Percentiles rank a stretch among this genome's conserved stretches.
Evolutionary conservation across 2,113 vertebrate genomes (phyloP).

Genomic region (Accipiter virgatus): DNA sequence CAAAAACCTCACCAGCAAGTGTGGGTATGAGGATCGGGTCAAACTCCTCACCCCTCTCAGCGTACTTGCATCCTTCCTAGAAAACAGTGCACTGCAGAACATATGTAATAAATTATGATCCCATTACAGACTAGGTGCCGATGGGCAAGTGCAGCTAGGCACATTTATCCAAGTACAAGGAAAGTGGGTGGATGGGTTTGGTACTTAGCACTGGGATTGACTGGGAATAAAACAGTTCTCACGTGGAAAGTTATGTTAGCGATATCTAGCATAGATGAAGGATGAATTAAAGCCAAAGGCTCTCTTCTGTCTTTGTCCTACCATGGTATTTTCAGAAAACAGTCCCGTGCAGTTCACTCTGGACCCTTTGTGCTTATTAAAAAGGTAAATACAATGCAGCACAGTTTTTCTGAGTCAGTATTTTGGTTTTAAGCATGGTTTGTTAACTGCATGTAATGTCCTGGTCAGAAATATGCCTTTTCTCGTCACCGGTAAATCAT

Average conservation of each 20-base stretch:
- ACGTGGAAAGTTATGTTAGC: not conserved
- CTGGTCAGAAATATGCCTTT: not conserved
- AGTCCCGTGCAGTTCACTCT: not conserved
- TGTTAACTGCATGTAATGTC: not conserved
- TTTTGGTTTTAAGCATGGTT: not conserved
- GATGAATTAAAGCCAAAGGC: not conserved
- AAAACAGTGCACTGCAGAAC: not conserved
- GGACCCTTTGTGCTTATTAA: not conserved
- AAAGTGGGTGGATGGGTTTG: not conserved
- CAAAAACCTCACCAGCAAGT: not conserved
- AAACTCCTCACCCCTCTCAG: not conserved
- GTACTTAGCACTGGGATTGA: not conserved
- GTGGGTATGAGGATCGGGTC: not conserved
- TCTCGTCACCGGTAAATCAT: too few species aligned
- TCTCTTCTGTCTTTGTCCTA: not conserved
- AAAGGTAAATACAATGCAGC: not conserved
- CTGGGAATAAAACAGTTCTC: not conserved
- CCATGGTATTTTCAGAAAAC: not conserved
- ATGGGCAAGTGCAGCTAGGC: not conserved
- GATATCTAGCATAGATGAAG: not conserved
- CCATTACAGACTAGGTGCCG: fast-evolving
- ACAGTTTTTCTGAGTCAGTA: not conserved
- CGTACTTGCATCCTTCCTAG: fast-evolving
- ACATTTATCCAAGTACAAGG: too few species aligned
- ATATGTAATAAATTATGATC: not conserved